These are phyloP conservation scores for Girardinus metallicus DNA, from an alignment of 2,797 vertebrate species.

Conservation along the genomic window DNA sequence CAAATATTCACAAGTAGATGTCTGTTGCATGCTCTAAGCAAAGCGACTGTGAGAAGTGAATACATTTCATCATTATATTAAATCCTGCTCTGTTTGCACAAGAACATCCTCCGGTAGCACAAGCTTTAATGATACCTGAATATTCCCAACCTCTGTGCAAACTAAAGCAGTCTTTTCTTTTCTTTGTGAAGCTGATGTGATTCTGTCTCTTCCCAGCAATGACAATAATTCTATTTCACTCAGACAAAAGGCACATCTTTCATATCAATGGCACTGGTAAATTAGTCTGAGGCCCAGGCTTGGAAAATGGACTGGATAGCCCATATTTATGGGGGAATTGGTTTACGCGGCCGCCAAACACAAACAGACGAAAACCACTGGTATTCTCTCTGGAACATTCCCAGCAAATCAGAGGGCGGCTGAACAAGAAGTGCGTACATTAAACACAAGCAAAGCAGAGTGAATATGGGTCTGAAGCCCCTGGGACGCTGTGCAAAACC, in stretches of 20 bases:
- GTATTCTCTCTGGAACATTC: slow-evolving; percentile 58
- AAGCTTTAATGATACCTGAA: slow-evolving; percentile 35
- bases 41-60: slow-evolving; percentile 22
- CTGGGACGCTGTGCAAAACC: slow-evolving; percentile 31
- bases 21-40: slow-evolving; percentile 22
- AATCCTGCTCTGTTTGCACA: slow-evolving; percentile 46
- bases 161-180: slow-evolving; percentile 17
- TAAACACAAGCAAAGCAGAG: slow-evolving; percentile 44
- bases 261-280: slow-evolving; percentile 63
- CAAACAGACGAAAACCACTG: slow-evolving; percentile 61
- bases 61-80: slow-evolving; percentile 54
- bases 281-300: slow-evolving; percentile 66
- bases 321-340: slow-evolving; percentile 71
- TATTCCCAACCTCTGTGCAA: slow-evolving; percentile 28
- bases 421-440: slow-evolving; percentile 48
- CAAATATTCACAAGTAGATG: slow-evolving; percentile 36
- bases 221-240: slow-evolving; percentile 69
- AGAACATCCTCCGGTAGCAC: slow-evolving; percentile 27
- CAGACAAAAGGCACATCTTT: slow-evolving; percentile 70
- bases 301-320: slow-evolving; percentile 72
- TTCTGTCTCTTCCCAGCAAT: slow-evolving; percentile 61
- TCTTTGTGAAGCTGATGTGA: slow-evolving; percentile 52
- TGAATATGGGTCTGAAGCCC: slow-evolving; percentile 44
- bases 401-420: slow-evolving; percentile 35
- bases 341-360: slow-evolving; percentile 68